Conservation (phyloP, 2,888 invertebrate species). For the Agonum fuliginosum region DNA sequence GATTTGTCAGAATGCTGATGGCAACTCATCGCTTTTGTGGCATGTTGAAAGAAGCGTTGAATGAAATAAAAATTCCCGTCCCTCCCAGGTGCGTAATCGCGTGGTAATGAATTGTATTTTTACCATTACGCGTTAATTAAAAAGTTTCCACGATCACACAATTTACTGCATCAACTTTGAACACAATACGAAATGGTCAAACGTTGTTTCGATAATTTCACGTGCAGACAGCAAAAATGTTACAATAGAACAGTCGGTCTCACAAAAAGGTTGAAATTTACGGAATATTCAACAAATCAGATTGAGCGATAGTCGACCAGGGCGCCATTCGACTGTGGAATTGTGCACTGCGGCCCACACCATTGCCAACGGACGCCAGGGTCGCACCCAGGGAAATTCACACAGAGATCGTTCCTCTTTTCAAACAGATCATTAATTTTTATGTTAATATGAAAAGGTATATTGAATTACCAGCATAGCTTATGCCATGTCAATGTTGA, state of each 20-base stretch:
- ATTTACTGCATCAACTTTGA: conserved; percentile 4
- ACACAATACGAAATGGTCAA: conserved; percentile 32
- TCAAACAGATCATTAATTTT: no score
- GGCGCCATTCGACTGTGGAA: conserved; percentile 38
- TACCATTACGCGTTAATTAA: conserved; percentile 25
- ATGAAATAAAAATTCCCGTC: no score
- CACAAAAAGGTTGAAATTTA: conserved; percentile 52
- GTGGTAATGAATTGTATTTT: conserved; percentile 14
- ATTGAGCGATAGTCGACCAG: conserved; percentile 48
- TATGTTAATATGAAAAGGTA: no score
- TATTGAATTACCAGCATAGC: no score
- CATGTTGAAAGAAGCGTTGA: no score
- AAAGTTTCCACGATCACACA: background rate
- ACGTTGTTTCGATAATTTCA: conserved; percentile 33
- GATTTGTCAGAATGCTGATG: no score
- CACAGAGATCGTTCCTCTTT: background rate
- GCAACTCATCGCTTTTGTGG: no score
- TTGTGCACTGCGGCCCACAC: background rate
- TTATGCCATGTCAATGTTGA: no score
- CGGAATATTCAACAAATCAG: conserved; percentile 56
- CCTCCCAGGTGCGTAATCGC: background rate
- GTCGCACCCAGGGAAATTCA: background rate
- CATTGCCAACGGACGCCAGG: background rate
- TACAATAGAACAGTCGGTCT: conserved; percentile 37
- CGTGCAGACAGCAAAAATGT: conserved; percentile 33